These are phyloP conservation scores for Epinotia bilunana DNA, from an alignment of 2,888 invertebrate species.

Conservation along the genomic window DNA sequence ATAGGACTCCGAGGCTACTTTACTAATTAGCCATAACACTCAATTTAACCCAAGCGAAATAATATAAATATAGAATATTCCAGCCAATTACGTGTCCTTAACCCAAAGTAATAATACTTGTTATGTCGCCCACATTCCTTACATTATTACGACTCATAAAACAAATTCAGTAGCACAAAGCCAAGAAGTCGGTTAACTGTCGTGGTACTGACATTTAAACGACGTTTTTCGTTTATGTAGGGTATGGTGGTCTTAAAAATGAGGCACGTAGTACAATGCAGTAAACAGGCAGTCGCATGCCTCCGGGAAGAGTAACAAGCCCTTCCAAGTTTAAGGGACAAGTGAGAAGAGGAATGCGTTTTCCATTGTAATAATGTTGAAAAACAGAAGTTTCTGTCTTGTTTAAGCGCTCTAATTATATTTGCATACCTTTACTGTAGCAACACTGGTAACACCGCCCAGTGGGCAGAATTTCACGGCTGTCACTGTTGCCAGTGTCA, in stretches of 20 bases:
- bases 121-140: constrained; percentile 16
- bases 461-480: no score
- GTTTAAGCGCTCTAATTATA: no score
- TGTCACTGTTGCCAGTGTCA: no score
- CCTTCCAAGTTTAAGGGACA: constrained; percentile 16
- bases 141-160: constrained; percentile 27
- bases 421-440: no score
- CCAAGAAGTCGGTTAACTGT: not conserved
- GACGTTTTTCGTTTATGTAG: not conserved
- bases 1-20: no score
- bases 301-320: constrained; percentile 21
- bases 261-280: constrained; percentile 41
- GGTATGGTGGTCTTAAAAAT: constrained; percentile 36
- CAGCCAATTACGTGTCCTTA: not conserved
- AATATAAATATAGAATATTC: not conserved
- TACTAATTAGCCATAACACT: not conserved
- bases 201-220: not conserved
- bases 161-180: constrained; percentile 13
- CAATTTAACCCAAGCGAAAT: not conserved
- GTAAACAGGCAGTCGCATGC: constrained; percentile 38
- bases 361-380: no score
- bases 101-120: constrained; percentile 5
- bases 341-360: constrained; percentile 38
- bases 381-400: no score
- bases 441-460: no score